Conservation (phyloP, 2,113 vertebrate species). For the Indri indri region DNA sequence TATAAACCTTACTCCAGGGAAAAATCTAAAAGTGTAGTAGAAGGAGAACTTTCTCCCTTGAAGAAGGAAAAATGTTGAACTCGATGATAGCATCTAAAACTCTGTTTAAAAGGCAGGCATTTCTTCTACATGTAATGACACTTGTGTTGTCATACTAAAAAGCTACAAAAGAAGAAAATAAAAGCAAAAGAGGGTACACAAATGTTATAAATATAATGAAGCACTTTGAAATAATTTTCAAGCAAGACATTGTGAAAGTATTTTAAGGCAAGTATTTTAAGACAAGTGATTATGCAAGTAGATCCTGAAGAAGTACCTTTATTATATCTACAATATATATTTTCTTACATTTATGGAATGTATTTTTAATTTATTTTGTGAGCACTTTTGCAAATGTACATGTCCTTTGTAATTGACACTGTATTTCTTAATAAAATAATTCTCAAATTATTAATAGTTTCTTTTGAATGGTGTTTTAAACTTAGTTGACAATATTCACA, state of each 20-base stretch:
- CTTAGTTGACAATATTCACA: neutral
- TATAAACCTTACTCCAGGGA: neutral
- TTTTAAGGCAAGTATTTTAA: neutral
- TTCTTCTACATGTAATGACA: neutral
- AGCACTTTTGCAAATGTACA: slow-evolving; percentile 47
- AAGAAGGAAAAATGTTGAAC: neutral
- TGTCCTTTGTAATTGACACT: slow-evolving; percentile 42
- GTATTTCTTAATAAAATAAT: slow-evolving; percentile 73
- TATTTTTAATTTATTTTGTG: slow-evolving; percentile 74
- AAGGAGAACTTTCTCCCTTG: neutral
- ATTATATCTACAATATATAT: slow-evolving; percentile 2
- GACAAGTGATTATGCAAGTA: neutral
- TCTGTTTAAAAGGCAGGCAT: neutral
- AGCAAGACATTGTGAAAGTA: neutral
- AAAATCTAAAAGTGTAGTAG: neutral
- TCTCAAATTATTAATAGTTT: neutral
- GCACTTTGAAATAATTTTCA: neutral
- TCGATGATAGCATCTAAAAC: neutral
- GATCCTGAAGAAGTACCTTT: slow-evolving; percentile 33
- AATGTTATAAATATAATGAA: neutral
- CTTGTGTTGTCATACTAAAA: neutral
- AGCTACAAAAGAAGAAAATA: neutral
- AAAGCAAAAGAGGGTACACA: neutral
- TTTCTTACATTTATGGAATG: slow-evolving; percentile 28
- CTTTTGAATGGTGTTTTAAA: neutral